Conservation (phyloP, 2,113 vertebrate species). For the Nicator chloris region DNA sequence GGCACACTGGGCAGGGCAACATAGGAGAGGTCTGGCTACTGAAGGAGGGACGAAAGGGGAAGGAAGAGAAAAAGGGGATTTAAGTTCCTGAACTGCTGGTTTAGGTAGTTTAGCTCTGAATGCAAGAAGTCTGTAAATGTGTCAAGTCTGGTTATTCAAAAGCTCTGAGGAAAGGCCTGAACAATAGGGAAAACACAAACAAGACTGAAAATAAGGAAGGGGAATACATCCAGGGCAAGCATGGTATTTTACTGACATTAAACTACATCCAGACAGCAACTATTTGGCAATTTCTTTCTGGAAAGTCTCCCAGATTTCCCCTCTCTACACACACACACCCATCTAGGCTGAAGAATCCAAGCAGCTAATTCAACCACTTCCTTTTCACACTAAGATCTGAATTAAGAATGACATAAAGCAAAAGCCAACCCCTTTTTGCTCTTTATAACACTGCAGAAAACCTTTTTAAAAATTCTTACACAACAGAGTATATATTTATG, state of each 20-base stretch:
- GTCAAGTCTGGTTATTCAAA: not conserved
- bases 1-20: not conserved
- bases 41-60: not conserved
- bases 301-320: constrained; percentile 22
- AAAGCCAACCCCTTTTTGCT: not conserved
- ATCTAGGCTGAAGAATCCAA: constrained; percentile 1
- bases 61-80: not conserved
- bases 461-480: not conserved
- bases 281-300: constrained; percentile 34
- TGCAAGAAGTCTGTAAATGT: not conserved
- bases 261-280: constrained; percentile 39
- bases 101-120: not conserved
- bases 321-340: not conserved
- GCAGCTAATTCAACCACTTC: constrained; percentile 16
- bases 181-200: constrained; percentile 11
- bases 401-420: not conserved
- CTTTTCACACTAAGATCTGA: not conserved
- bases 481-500: not conserved
- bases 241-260: constrained; percentile 23
- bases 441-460: not conserved
- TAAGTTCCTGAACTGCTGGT: not conserved
- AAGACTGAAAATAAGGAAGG: not conserved
- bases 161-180: not conserved
- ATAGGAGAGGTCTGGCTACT: not conserved
- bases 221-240: constrained; percentile 10